Base-by-base conservation (phyloP, 2,113 vertebrate genomes). In the Calidris pygmaea region DNA sequence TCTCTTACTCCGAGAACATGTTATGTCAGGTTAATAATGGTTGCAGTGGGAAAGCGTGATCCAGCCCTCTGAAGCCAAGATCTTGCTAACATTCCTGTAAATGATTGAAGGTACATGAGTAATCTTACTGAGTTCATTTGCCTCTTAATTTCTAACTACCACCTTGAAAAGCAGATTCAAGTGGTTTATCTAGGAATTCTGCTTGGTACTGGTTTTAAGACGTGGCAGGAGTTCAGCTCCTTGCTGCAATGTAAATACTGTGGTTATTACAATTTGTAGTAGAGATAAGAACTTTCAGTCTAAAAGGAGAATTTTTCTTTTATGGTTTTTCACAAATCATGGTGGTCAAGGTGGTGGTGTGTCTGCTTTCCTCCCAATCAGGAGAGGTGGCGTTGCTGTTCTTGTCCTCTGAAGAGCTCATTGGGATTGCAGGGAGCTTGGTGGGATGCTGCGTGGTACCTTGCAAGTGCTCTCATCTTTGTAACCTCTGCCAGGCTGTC, bases 21-120 rank as follows among this genome's bases (percentile, higher is more conserved):
- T 87, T 88, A 53, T 90, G 89, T 94, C 82, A 91, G 59, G 82
- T 87, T 95, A 85, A 85, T 96, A 93, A 76, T 68, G 74, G 89
- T 47, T 91, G 89, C 73, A 75, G 66, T 65, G 66, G 85, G 91
- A 62, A 94, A 55, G 56, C 12, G 3, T 43, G 76, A 95, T 74
- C 59, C 66, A 87, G 76, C 72, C 34, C 86, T 89, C 74, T 72
- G 93, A 91, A 93, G 78, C 66, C 2, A 55, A 58, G 48, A n/a
- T 59, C 89, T 93, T 62, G 62, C 73, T 93, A 89, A 85, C 35
- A n/a, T 71, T 50, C 71, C 66, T 93, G 71, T 94, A 91, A 91
- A 70, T 82, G 89, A 94, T 11, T 94, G 74, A 82, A 93, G 30
- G n/a, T 70, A 79, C 85, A 66, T 16, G 71, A 91, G 37, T 66